Base-by-base conservation (phyloP, 2,797 vertebrate genomes). In the Scyliorhinus canicula region DNA sequence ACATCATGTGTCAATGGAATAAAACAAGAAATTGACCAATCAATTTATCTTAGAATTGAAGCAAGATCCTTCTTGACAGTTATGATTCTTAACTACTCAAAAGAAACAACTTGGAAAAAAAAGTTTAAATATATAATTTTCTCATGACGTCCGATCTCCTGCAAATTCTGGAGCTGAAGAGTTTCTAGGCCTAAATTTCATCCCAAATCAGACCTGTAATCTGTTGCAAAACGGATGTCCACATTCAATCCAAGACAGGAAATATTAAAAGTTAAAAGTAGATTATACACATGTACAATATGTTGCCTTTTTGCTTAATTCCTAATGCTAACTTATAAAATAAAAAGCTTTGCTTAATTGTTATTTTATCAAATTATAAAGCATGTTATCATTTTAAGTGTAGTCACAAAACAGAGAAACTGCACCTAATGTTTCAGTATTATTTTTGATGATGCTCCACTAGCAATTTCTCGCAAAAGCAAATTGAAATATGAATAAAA, bases 401-500 rank as follows among this genome's bases (percentile, higher is more conserved):
- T 31, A 69, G 91, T 67, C 63, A 93, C 63, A 93, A 93, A 67
- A 47, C 14, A 69, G 11, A 69, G 67, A 93, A 69, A 71, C 12
- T 94, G 47, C 65, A 94, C 63, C 65, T 47, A 71, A 69, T 31
- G 40, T 93, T 50, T 69, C 60, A 93, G 65, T 69, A 93, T 93
- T 94, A 94, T 94, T 74, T 52, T 88, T 90, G 84, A 55, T 93
- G 47, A 52, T 94, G 67, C 9, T 16, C 44, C 93, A 94, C 67
- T 94, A 71, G 11, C 67, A 74, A 71, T 52, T 93, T 93, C 65
- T 69, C 71, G 65, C 44, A 93, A 93, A 69, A 52, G 93, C 85
- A 88, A 90, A 90, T 57, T n/a, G 47, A 94, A 94, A 52, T 71
- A n/a, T 52, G 65, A 93, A 93, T 93, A 93, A 44, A 93, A 67